These are phyloP conservation scores for Pelochelys cantorii DNA, from an alignment of 2,797 vertebrate genomes.

Conservation along the genomic window DNA sequence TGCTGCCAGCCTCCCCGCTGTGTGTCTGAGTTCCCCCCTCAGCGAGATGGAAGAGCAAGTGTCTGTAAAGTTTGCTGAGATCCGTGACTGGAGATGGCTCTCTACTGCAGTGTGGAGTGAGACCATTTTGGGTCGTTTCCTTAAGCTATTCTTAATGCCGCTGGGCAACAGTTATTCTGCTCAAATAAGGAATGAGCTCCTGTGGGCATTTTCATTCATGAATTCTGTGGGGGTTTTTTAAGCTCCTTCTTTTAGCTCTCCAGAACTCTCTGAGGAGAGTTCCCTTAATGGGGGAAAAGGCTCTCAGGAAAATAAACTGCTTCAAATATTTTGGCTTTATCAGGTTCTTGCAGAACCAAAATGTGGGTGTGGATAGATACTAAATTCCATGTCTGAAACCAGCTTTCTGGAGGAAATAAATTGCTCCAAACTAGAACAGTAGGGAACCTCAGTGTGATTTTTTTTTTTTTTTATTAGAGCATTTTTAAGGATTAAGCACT, in stretches of 20 bases:
- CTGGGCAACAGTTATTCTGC: slow-evolving; percentile 11
- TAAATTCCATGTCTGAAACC: too few species aligned
- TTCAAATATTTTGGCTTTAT: neutral
- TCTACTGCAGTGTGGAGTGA: neutral
- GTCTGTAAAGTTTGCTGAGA: neutral
- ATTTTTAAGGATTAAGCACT: neutral
- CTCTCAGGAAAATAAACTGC: neutral
- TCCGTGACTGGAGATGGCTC: neutral
- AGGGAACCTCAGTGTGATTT: neutral
- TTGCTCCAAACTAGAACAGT: neutral
- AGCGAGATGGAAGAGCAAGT: neutral
- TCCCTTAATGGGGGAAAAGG: neutral
- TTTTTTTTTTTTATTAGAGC: neutral
- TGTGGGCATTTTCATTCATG: neutral
- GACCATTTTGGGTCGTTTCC: neutral
- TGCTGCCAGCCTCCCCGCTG: too few species aligned
- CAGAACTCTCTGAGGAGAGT: neutral
- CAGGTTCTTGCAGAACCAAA: neutral
- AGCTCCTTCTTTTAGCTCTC: rapidly evolving
- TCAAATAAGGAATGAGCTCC: neutral
- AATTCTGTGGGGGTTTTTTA: rapidly evolving
- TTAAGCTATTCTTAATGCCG: neutral
- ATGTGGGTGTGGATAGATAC: neutral
- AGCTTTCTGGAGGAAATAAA: neutral
- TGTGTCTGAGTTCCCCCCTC: neutral